Conservation (phyloP, 2,797 vertebrate species). For the Gephyroberyx darwinii region DNA sequence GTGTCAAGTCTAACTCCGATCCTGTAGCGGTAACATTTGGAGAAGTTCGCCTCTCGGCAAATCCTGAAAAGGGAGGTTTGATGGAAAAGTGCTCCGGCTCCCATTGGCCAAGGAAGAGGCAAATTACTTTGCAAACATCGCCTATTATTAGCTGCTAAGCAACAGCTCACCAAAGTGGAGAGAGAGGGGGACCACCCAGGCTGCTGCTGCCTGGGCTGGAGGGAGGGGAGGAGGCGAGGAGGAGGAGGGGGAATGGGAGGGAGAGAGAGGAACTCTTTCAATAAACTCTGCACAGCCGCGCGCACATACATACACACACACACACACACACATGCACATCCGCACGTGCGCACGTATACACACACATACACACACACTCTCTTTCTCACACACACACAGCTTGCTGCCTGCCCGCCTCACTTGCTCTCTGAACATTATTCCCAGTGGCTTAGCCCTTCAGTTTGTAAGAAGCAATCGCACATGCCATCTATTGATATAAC, state of each 20-base stretch:
- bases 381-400: constrained; percentile 29
- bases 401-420: constrained; percentile 53
- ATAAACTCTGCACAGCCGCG: constrained; percentile 75
- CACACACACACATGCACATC: background rate
- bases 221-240: constrained; percentile 39
- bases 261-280: constrained; percentile 81
- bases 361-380: constrained; percentile 14
- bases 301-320: constrained; percentile 14
- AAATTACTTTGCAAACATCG: constrained; percentile 95
- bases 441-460: constrained; percentile 57
- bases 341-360: background rate
- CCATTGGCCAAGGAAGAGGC: constrained; percentile 93
- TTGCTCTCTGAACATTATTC: constrained; percentile 61
- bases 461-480: constrained; percentile 68
- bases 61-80: constrained; percentile 89
- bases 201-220: constrained; percentile 78
- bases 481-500: constrained; percentile 76
- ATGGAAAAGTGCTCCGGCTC: constrained; percentile 88
- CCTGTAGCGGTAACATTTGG: constrained; percentile 86
- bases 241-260: constrained; percentile 29
- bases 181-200: constrained; percentile 90
- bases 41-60: constrained; percentile 83
- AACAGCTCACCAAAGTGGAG: constrained; percentile 92
- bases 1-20: constrained; percentile 82
- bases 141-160: constrained; percentile 97